phyloP scores from a whole-genome alignment of 2,113 vertebrate species.

The Cheirogaleus medius region DNA sequence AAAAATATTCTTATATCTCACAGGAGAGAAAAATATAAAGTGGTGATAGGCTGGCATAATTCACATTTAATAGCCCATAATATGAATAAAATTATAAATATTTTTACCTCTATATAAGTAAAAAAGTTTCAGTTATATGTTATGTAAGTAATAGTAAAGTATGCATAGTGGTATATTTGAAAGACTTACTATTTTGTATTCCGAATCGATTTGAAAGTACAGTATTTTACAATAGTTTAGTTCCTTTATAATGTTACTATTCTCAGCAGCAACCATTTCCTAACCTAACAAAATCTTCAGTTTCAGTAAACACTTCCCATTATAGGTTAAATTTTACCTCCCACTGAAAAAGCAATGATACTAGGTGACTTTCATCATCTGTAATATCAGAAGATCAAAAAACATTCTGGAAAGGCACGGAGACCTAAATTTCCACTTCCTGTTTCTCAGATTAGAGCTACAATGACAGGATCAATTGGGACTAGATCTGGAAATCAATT shows the following conservation, averaged over 20 bases:
- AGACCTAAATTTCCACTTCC: constrained; percentile 25
- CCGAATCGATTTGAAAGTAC: constrained; percentile 4
- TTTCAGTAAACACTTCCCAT: constrained; percentile 64
- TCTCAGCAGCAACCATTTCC: constrained; percentile 14
- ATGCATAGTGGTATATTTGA: neutral
- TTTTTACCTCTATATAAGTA: constrained; percentile 36
- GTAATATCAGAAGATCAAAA: constrained; percentile 46
- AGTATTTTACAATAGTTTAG: constrained; percentile 36
- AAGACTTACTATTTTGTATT: constrained; percentile 46
- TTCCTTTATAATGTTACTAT: constrained; percentile 53
- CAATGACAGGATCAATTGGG: constrained; percentile 24
- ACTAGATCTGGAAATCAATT: constrained; percentile 60
- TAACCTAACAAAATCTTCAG: constrained; percentile 33
- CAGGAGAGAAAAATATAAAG: neutral
- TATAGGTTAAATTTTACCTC: constrained; percentile 51
- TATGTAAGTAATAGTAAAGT: neutral
- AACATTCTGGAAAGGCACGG: neutral
- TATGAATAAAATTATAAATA: constrained; percentile 43
- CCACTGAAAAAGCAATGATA: constrained; percentile 43
- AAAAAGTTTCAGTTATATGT: neutral
- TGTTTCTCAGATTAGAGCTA: neutral
- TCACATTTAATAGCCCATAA: constrained; percentile 15
- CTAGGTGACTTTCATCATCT: constrained; percentile 25
- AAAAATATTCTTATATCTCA: constrained; percentile 6
- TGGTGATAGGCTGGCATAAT: neutral